phyloP scores from a whole-genome alignment of 2,888 invertebrate species.

The Lasioglossum oenotherae region DNA sequence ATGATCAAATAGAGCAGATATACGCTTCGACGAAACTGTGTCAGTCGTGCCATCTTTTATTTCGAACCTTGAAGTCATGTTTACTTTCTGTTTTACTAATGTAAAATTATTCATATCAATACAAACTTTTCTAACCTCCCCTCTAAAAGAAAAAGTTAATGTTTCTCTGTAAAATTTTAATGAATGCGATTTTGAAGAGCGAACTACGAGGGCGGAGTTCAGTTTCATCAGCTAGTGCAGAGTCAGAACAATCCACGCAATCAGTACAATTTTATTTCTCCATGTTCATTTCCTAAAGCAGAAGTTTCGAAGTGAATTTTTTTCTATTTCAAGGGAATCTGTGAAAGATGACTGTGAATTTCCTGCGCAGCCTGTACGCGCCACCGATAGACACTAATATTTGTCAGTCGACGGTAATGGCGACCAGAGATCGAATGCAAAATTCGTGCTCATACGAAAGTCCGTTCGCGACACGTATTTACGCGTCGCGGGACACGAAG shows the following conservation, averaged over 20 bases:
- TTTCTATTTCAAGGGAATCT: not conserved
- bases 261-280: not conserved
- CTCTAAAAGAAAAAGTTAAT: too few relatives aligned
- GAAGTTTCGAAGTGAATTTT: not conserved
- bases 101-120: too few relatives aligned
- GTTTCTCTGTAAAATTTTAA: not conserved
- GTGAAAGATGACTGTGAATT: not conserved
- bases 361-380: not conserved
- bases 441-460: conserved; percentile 11
- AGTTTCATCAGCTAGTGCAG: too few relatives aligned
- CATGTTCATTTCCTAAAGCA: not conserved
- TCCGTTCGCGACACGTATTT: conserved; percentile 38
- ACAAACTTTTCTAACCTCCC: too few relatives aligned
- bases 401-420: not conserved
- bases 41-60: not conserved
- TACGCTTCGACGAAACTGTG: not conserved
- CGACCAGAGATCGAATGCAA: not conserved
- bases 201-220: not conserved
- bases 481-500: conserved; percentile 36
- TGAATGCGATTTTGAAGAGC: not conserved
- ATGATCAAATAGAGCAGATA: too few relatives aligned
- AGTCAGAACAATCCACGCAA: too few relatives aligned
- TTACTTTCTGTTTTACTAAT: too few relatives aligned
- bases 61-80: not conserved
- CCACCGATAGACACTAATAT: not conserved